Conservation (phyloP, 2,113 vertebrate species). For the Syngnathus floridae region DNA sequence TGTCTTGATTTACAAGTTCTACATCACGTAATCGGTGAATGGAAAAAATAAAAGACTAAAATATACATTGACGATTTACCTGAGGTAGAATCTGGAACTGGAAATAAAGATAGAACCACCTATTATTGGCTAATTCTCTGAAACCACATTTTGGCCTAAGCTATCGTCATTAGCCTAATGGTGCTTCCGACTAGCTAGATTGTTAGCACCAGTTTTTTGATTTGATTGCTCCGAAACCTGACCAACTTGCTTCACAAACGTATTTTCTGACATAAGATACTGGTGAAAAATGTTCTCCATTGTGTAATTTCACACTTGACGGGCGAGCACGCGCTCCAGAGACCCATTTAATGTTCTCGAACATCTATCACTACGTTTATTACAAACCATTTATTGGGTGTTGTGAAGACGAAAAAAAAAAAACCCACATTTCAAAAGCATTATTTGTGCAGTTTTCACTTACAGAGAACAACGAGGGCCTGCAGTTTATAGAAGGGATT, state of each 20-base stretch:
- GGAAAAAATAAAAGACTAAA: no score
- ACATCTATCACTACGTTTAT: not conserved
- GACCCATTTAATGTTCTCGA: not conserved
- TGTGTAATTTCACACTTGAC: not conserved
- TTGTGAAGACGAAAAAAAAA: no score
- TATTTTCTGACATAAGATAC: not conserved
- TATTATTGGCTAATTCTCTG: no score
- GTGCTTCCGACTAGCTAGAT: no score
- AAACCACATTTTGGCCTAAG: no score
- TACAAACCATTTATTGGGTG: not conserved
- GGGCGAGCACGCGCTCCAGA: not conserved
- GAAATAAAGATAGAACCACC: no score
- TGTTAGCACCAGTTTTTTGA: not conserved
- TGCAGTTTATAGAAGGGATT: not conserved
- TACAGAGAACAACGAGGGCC: not conserved
- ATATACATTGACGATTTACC: no score
- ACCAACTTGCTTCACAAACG: not conserved
- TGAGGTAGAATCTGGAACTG: no score
- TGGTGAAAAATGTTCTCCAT: not conserved
- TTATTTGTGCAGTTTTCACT: slow-evolving; percentile 2
- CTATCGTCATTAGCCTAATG: no score
- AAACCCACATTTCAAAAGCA: not conserved
- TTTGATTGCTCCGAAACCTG: not conserved
- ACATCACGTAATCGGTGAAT: no score
- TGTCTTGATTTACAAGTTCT: no score